Conservation (phyloP, 2,797 vertebrate genomes). For the Allobates femoralis region DNA sequence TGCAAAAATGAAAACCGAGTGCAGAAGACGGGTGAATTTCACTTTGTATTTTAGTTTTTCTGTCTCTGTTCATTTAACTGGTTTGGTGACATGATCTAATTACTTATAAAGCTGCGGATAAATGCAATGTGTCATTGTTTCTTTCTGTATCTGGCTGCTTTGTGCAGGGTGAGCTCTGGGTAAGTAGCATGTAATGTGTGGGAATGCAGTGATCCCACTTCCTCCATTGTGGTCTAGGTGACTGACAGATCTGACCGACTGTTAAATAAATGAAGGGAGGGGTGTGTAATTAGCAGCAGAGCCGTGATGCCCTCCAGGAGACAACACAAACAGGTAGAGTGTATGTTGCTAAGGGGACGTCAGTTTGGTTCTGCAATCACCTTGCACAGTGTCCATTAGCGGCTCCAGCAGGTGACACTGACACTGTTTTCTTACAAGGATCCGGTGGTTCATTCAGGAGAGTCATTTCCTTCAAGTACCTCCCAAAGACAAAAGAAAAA, state of each 20-base stretch:
- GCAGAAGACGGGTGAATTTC: neutral
- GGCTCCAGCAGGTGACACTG: constrained; percentile 37
- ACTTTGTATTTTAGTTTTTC: neutral
- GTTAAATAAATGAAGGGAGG: constrained; percentile 48
- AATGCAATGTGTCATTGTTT: neutral
- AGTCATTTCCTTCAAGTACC: neutral
- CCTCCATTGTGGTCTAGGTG: constrained; percentile 13
- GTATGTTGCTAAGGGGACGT: constrained; percentile 58
- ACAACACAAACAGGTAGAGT: constrained; percentile 59
- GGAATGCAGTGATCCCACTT: constrained; percentile 25
- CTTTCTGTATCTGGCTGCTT: neutral
- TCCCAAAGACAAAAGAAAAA: neutral
- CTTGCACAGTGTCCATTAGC: constrained; percentile 28
- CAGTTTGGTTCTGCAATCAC: constrained; percentile 28
- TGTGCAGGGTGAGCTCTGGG: constrained; percentile 13
- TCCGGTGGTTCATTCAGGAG: neutral
- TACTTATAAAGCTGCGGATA: neutral
- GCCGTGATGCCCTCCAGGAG: constrained; percentile 44
- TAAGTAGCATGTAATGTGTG: neutral
- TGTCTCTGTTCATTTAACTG: neutral
- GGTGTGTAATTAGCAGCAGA: constrained; percentile 46
- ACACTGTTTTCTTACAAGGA: constrained; percentile 6
- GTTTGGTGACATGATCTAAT: neutral
- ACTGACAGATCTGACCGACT: constrained; percentile 21
- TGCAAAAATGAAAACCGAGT: too few relatives aligned